These are phyloP conservation scores for Petrolisthes manimaculis DNA, from an alignment of 2,888 invertebrate genomes.

Conservation along the genomic window DNA sequence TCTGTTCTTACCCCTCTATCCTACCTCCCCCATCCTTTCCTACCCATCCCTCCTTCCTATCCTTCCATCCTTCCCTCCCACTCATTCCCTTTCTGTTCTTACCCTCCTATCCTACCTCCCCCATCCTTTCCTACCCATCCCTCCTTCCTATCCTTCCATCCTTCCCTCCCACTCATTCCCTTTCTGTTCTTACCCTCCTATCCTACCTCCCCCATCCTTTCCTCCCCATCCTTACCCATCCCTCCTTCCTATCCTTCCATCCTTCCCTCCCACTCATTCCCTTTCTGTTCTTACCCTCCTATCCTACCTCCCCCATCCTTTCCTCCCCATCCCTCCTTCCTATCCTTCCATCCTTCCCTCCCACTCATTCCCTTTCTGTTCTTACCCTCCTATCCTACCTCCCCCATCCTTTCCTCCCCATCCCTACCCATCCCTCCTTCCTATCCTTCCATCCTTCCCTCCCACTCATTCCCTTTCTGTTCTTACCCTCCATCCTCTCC, in stretches of 20 bases:
- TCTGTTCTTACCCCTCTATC: background rate
- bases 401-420: too few species aligned
- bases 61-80: background rate
- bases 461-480: background rate
- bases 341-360: background rate
- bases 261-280: background rate
- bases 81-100: background rate
- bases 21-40: background rate
- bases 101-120: too few species aligned
- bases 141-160: too few species aligned
- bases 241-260: background rate
- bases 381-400: too few species aligned
- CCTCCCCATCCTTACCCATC: background rate
- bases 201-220: background rate
- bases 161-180: background rate
- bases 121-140: too few species aligned
- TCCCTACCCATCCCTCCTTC: rapidly evolving
- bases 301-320: background rate
- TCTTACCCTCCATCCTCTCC: background rate
- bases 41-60: too few species aligned
- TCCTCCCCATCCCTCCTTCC: rapidly evolving
- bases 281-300: background rate
- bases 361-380: background rate
- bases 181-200: background rate
- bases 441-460: background rate